Conservation (phyloP, 2,113 vertebrate species). For the Ceyx melanurus region DNA sequence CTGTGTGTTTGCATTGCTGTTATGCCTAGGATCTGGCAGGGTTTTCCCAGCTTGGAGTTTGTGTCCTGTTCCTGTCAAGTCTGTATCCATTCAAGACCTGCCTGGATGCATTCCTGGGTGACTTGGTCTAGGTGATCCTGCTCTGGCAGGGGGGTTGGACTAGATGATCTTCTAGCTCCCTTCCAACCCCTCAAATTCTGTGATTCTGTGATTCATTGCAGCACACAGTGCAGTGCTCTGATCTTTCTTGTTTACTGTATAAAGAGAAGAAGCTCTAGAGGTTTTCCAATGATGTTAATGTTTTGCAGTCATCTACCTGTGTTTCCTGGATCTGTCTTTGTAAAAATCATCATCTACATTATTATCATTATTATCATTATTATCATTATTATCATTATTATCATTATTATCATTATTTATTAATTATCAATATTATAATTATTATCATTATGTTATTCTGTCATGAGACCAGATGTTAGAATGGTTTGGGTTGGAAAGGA, state of each 20-base stretch:
- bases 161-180: no score
- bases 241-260: neutral
- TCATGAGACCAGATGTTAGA: neutral
- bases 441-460: neutral
- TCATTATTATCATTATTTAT: neutral
- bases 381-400: no score
- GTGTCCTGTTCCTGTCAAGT: neutral
- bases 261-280: neutral
- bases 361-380: no score
- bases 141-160: no score
- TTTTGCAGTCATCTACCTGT: neutral
- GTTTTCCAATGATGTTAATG: neutral
- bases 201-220: no score
- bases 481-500: no score
- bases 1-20: rapidly evolving
- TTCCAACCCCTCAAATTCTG: no score
- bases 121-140: no score
- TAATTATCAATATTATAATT: no score
- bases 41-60: neutral
- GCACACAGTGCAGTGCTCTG: no score
- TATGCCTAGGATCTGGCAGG: neutral
- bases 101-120: no score
- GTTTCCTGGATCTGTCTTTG: neutral
- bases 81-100: neutral
- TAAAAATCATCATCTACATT: neutral